Evolutionary conservation across 2,888 invertebrate genomes (phyloP), one percentile per base, ranked within the genome.

Genomic region (Linyphia triangularis): DNA sequence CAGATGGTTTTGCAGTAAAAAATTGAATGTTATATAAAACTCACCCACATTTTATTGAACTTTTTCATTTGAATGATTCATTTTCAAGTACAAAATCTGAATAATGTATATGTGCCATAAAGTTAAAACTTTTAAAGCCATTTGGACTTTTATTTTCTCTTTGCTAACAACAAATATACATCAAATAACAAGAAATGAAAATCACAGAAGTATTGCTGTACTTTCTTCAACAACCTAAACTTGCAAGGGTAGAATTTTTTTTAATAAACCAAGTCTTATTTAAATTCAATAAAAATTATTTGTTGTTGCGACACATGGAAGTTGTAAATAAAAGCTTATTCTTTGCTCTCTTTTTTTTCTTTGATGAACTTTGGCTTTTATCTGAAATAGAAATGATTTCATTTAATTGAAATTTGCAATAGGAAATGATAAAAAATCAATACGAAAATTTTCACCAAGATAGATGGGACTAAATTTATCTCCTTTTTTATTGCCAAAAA

Each of bases 271-370:
- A 51, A 16, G 5, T 51, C n/a, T 51, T 16, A 51, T 33, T 13
- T 16, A 51, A 51, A 13, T 51, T 51, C n/a, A n/a, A n/a, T 51
- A 51, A 16, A n/a, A 13, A 1, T 51, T 51, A 51, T 5, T 51
- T 51, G 51, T 51, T 51, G 51, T 82, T 73, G 24, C 85, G 85
- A 86, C 72, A 79, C 88, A 94, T 93, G 90, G 93, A 93, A 83
- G 96, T 96, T 33, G 96, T 94, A 92, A 96, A 96, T 5, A 97
- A 93, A 73, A 96, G 93, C 22, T 85, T 96, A 90, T 95, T 95
- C 92, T 96, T 96, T 59, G 86, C 88, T 79, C 94, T 94, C 92
- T 96, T 96, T 92, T 96, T 96, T 92, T 95, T 96, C 92, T 96
- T 95, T 93, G 91, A 91, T 69, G 93, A 94, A 16, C 51, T 63